Percentiles rank a stretch among this genome's conserved stretches.
Evolutionary conservation across 2,888 invertebrate species (phyloP).

Genomic region (Cheilosia variabilis): DNA sequence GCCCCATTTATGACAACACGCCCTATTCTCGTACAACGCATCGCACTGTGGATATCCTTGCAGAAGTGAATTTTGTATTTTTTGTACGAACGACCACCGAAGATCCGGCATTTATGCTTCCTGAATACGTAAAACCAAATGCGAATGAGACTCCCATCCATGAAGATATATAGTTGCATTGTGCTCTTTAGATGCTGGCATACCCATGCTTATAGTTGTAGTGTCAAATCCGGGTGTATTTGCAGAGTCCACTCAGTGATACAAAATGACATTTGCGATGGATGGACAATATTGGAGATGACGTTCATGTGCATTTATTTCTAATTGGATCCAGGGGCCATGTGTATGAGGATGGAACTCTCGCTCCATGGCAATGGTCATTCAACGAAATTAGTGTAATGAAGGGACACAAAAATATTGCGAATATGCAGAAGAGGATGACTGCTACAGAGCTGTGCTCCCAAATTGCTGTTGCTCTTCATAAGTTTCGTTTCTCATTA

Average conservation of each 20-base stretch:
- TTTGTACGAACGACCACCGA: slow-evolving; percentile 42
- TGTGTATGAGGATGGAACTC: not conserved
- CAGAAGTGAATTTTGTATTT: slow-evolving; percentile 51
- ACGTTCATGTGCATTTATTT: slow-evolving; percentile 57
- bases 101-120: slow-evolving; percentile 69
- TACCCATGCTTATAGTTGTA: slow-evolving; percentile 10
- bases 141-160: slow-evolving; percentile 33
- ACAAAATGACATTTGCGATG: slow-evolving; percentile 56
- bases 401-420: slow-evolving; percentile 14
- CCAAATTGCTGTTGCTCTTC: slow-evolving; percentile 2
- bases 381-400: slow-evolving; percentile 48
- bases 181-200: slow-evolving; percentile 12
- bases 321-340: slow-evolving; percentile 47
- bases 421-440: not conserved
- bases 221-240: slow-evolving; percentile 3
- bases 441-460: not conserved
- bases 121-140: slow-evolving; percentile 69
- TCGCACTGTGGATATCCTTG: slow-evolving; percentile 40
- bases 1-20: slow-evolving; percentile 46
- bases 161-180: not conserved
- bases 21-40: not conserved
- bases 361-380: slow-evolving; percentile 14
- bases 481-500: slow-evolving; percentile 27
- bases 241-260: slow-evolving; percentile 28
- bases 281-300: slow-evolving; percentile 67